Percentiles rank a stretch among this genome's conserved stretches.
Evolutionary conservation across 1,140 invertebrate genomes (phyloP).

Genomic region (Augochlora pura): DNA sequence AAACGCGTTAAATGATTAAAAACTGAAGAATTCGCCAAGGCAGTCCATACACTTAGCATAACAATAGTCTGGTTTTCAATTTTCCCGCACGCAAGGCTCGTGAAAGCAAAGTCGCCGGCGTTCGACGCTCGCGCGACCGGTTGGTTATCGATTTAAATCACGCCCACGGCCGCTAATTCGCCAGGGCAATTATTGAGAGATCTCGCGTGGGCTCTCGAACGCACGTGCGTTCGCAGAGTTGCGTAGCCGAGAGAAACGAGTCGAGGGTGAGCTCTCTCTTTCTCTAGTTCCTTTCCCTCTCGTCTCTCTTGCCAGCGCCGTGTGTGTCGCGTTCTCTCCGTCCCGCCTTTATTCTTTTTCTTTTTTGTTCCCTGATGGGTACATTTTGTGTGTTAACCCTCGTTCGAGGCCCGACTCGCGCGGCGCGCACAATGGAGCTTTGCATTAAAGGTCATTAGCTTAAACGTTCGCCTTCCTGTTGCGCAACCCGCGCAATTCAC

Average conservation of each 20-base stretch:
- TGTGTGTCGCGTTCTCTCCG: not conserved
- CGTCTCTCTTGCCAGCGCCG: no score
- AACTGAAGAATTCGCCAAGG: no score
- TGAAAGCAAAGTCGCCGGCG: not conserved
- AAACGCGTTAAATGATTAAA: no score
- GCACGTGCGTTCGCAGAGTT: slow-evolving; percentile 1
- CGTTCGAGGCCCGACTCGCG: slow-evolving; percentile 51
- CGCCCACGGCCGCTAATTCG: not conserved
- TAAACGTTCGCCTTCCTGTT: slow-evolving; percentile 70
- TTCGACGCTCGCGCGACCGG: not conserved
- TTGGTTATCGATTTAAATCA: not conserved
- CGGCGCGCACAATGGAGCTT: slow-evolving; percentile 61
- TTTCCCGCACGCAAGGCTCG: not conserved
- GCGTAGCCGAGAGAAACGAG: not conserved
- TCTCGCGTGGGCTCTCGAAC: not conserved
- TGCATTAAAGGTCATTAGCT: slow-evolving; percentile 71
- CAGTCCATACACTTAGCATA: no score
- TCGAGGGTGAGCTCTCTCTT: slow-evolving; percentile 4
- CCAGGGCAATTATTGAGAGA: slow-evolving; percentile 11
- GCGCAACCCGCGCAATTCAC: slow-evolving; percentile 64
- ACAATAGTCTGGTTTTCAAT: no score
- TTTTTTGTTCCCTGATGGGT: slow-evolving; percentile 53
- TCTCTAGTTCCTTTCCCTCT: not conserved
- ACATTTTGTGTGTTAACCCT: slow-evolving; percentile 60
- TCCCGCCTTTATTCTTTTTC: slow-evolving; percentile 8